Base-by-base conservation (phyloP, 2,113 vertebrate species). In the Butastur rufipennis region DNA sequence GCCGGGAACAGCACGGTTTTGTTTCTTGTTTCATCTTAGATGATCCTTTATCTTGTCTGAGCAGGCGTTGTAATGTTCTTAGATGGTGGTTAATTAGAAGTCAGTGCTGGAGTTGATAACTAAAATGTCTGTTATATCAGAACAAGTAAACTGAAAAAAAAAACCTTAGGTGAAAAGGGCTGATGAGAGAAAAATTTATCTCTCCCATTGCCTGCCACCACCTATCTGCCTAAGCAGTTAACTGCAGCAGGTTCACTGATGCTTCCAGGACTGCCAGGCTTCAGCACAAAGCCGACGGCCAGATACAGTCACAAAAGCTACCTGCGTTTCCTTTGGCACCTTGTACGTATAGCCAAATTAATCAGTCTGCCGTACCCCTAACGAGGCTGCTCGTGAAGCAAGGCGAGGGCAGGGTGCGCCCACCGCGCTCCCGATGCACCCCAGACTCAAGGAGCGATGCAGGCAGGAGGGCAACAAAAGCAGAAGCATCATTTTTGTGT, bases 371-470 rank as follows among this genome's bases (percentile, higher is more conserved):
- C 22, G 9, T 40, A 12, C 34, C 31, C 21, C 34, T 52, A 7
- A 74, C 16, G 29, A 38, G 47, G n/a, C 21, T 56, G 43, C 43
- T 29, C 7, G 4, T 7, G 16, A 38, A 15, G 25, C 2, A 2
- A 59, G 19, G 25, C 2, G 4, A 58, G 29, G 65, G 21, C 48
- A 45, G 0, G 0, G 27, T 7, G 6, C 3, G 9, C 5, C 1
- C 17, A 8, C 12, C 2, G 1, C 6, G n/a, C 29, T 81, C 45
- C 66, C 11, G 1, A 4, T 0, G 0, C 34, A 36, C 65, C 43
- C 9, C 36, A 52, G 56, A 55, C 29, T 15, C 23, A 20, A 48
- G 17, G 2, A 18, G 26, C 26, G 45, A 17, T 4, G 52, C 14
- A 72, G 23, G 47, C 5, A 8, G 27, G 34, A 87, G 11, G 21